Base-by-base conservation (phyloP, 1,140 invertebrate genomes). In the Trinorchestia longiramus region DNA sequence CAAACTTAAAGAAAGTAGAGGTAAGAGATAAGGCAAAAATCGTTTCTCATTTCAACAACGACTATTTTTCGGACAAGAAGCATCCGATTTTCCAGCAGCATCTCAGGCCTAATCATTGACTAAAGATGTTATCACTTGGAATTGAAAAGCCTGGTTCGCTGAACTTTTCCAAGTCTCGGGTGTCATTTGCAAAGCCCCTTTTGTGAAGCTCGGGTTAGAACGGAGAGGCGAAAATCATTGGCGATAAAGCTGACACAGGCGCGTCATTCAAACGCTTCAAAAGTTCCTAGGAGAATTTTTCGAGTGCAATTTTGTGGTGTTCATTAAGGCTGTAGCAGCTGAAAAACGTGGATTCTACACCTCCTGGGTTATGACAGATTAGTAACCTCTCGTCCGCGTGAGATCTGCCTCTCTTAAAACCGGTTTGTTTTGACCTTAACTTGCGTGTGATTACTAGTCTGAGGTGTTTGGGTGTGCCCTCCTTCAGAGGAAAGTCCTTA, bases 181-280 rank as follows among this genome's bases (percentile, higher is more conserved):
- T 94, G 92, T 94, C 92, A 94, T 94, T 94, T 94, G 92, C 92
- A 94, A 94, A 45, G 44, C 92, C 92, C 43, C 92, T 94, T 94
- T 94, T 94, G 92, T 94, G 92, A 4, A 47, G 44, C 15, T n/a
- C 40, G 92, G 41, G 92, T 94, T 94, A 43, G 41, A 44, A 40
- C 43, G 1, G 62, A 28, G 62, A 47, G 92, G 41, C 92, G 41
- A 94, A 94, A 94, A 94, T 94, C 92, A 43, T 94, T 44, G 43
- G 43, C 43, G 92, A 94, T 94, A 94, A 94, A 94, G 44, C 92
- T 43, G 44, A 94, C 44, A 44, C 43, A 43, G 43, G 43, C 44
- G 92, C 92, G 43, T 94, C 92, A 44, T 47, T 94, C 92, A 94
- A 94, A 94, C 43, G 41, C 41, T 40, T 47, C 92, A 94, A 94